phyloP scores from a whole-genome alignment of 1,140 invertebrate species.

The Saccostrea glomerata region DNA sequence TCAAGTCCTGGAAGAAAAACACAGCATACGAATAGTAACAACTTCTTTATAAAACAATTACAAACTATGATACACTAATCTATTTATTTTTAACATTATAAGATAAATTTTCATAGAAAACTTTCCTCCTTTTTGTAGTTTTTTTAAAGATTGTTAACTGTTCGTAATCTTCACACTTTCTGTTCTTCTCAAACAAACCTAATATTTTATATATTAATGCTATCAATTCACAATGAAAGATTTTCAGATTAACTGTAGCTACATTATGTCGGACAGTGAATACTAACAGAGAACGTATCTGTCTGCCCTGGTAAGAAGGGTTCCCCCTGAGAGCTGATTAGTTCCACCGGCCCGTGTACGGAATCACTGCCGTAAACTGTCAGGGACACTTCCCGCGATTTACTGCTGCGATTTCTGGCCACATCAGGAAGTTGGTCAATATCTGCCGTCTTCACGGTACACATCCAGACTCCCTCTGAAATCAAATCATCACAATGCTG shows the following conservation, averaged over 20 bases:
- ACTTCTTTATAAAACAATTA: not conserved
- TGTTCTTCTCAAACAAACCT: too few relatives aligned
- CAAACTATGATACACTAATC: too few relatives aligned
- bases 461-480: slow-evolving; percentile 65
- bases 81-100: too few relatives aligned
- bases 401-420: slow-evolving; percentile 41
- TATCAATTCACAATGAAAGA: too few relatives aligned
- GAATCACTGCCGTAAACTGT: slow-evolving; percentile 61
- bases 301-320: slow-evolving; percentile 62
- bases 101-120: too few relatives aligned
- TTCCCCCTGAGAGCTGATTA: slow-evolving; percentile 51
- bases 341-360: slow-evolving; percentile 59
- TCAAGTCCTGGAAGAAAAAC: slow-evolving; percentile 58
- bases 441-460: slow-evolving; percentile 60
- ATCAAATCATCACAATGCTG: not conserved
- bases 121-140: too few relatives aligned
- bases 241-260: too few relatives aligned
- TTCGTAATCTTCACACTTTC: too few relatives aligned
- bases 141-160: too few relatives aligned
- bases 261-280: not conserved
- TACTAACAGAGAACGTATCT: slow-evolving; percentile 54
- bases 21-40: too few relatives aligned
- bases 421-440: slow-evolving; percentile 58
- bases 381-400: slow-evolving; percentile 62
- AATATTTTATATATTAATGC: too few relatives aligned